Conservation (phyloP, 2,113 vertebrate species). For the Pantherophis guttatus region DNA sequence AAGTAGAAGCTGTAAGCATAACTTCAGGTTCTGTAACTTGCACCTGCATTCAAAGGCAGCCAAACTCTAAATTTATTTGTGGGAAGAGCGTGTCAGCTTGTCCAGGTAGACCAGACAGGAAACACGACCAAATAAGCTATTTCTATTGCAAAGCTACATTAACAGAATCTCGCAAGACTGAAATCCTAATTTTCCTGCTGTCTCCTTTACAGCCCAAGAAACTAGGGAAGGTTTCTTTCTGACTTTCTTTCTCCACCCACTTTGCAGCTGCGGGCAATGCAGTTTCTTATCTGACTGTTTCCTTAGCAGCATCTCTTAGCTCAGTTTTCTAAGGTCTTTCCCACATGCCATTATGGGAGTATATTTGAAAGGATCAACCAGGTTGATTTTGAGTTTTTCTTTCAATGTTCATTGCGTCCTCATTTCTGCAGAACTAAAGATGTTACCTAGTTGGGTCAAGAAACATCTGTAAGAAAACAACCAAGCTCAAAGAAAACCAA, state of each 20-base stretch:
- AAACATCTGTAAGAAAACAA: no score
- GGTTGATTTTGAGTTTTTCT: not conserved
- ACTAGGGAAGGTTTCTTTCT: not conserved
- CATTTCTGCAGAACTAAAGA: no score
- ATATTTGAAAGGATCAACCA: not conserved
- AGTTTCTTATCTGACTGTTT: no score
- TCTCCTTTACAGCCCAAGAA: not conserved
- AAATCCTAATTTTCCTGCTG: not conserved
- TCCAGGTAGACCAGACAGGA: not conserved
- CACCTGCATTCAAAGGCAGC: not conserved
- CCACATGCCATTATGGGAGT: no score
- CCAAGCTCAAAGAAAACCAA: no score
- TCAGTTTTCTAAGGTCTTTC: no score
- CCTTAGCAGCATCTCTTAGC: no score
- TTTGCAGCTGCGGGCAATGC: not conserved
- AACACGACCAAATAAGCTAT: not conserved
- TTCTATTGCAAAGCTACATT: not conserved
- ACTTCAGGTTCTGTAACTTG: not conserved
- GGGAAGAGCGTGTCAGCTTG: not conserved
- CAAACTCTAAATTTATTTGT: not conserved
- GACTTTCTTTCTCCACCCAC: not conserved
- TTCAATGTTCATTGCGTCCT: not conserved
- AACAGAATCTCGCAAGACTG: not conserved
- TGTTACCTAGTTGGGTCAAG: no score
- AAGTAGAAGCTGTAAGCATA: not conserved